Percentiles rank a stretch among this genome's conserved stretches.
These are phyloP conservation scores for Aleiodes alternator DNA, from an alignment of 2,888 invertebrate species.

Conservation along the genomic window DNA sequence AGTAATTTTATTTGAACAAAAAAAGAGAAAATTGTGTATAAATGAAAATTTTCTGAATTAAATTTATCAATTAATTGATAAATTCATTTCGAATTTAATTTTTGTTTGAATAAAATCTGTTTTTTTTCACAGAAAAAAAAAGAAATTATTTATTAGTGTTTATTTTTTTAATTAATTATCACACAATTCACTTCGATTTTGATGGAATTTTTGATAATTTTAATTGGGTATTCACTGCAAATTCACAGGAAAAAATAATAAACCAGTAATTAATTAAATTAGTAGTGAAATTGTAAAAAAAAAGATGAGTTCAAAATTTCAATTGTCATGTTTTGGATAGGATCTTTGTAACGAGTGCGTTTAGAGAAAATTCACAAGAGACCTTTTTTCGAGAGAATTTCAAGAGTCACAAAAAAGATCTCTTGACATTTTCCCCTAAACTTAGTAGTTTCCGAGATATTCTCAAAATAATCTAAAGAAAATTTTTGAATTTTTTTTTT, in stretches of 20 bases:
- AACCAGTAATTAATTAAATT: too few relatives aligned
- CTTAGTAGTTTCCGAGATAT: too few relatives aligned
- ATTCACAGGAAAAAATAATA: too few relatives aligned
- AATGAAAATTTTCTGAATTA: not conserved
- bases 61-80: not conserved
- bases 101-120: slow-evolving; percentile 13
- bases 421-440: too few relatives aligned
- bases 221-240: too few relatives aligned
- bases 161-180: slow-evolving; percentile 5
- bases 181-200: not conserved
- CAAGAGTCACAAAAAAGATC: too few relatives aligned
- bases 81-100: not conserved
- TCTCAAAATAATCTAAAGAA: not conserved
- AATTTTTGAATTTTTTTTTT: not conserved
- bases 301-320: too few relatives aligned
- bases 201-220: not conserved
- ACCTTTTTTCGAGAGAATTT: too few relatives aligned
- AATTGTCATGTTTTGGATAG: too few relatives aligned
- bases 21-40: not conserved
- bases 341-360: too few relatives aligned
- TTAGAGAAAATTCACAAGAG: too few relatives aligned
- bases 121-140: not conserved
- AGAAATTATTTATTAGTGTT: slow-evolving; percentile 18
- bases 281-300: too few relatives aligned
- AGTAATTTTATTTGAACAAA: not conserved